Evolutionary conservation across 2,888 invertebrate species (phyloP).

Genomic region (Scaeva pyrastri): DNA sequence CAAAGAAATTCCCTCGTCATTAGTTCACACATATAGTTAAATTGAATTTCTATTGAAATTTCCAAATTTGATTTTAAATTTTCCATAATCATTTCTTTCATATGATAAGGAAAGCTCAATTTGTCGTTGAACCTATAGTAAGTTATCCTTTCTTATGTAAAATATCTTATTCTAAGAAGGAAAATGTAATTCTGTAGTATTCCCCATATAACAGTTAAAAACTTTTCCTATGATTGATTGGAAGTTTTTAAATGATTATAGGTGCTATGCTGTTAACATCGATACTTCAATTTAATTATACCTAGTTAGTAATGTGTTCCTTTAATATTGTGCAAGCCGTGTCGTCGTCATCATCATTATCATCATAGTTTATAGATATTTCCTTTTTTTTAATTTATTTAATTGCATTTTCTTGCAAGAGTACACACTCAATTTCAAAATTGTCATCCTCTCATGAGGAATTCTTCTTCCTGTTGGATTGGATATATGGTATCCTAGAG

Average conservation of each 20-base stretch:
- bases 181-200: too few species aligned
- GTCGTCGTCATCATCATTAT: background rate
- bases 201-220: background rate
- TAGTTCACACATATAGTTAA: too few species aligned
- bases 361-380: background rate
- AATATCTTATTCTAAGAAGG: too few species aligned
- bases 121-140: too few species aligned
- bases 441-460: conserved; percentile 44
- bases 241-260: background rate
- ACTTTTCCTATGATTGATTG: conserved; percentile 12
- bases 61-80: too few species aligned
- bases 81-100: too few species aligned
- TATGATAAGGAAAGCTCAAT: too few species aligned
- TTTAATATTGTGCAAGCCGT: background rate
- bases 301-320: background rate
- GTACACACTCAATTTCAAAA: conserved; percentile 51
- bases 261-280: conserved; percentile 11
- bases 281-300: conserved; percentile 23
- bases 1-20: too few species aligned
- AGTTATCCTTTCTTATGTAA: too few species aligned
- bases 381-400: conserved; percentile 48
- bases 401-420: conserved; percentile 47
- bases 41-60: too few species aligned
- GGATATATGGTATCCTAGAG: conserved; percentile 4
- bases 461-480: background rate